These are phyloP conservation scores for Strix uralensis DNA, from an alignment of 2,113 vertebrate species.

Conservation along the genomic window DNA sequence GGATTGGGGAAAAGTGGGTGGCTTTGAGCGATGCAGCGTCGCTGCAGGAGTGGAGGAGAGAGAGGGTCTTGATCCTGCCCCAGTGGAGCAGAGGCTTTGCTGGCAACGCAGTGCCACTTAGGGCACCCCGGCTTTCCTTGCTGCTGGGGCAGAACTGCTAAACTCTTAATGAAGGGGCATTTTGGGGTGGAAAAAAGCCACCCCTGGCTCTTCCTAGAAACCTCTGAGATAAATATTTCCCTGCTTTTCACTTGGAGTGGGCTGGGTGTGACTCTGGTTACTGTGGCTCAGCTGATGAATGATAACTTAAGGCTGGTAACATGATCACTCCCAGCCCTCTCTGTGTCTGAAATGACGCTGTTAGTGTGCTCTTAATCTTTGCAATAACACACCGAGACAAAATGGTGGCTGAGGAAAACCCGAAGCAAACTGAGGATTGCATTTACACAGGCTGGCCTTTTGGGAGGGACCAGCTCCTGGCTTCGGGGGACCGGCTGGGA, in stretches of 20 bases:
- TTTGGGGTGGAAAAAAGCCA: neutral
- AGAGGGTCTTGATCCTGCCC: neutral
- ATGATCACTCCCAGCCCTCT: neutral
- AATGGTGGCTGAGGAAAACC: neutral
- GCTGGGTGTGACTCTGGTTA: neutral
- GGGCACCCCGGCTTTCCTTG: neutral
- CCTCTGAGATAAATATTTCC: neutral
- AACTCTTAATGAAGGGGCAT: neutral
- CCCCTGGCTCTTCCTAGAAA: neutral
- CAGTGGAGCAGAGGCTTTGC: neutral
- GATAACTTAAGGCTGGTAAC: neutral
- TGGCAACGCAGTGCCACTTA: accelerated
- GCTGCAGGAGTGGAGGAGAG: neutral
- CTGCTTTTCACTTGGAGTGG: neutral
- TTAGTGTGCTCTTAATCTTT: neutral
- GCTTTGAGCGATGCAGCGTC: accelerated
- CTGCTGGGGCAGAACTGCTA: neutral
- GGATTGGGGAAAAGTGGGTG: neutral
- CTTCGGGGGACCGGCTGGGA: accelerated
- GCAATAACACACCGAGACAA: neutral
- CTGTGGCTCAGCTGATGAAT: constrained; percentile 7
- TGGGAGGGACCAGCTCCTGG: neutral
- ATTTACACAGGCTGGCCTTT: neutral
- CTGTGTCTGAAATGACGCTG: neutral
- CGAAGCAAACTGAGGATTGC: accelerated